phyloP scores from a whole-genome alignment of 2,113 vertebrate species.

The Etheostoma spectabile region DNA sequence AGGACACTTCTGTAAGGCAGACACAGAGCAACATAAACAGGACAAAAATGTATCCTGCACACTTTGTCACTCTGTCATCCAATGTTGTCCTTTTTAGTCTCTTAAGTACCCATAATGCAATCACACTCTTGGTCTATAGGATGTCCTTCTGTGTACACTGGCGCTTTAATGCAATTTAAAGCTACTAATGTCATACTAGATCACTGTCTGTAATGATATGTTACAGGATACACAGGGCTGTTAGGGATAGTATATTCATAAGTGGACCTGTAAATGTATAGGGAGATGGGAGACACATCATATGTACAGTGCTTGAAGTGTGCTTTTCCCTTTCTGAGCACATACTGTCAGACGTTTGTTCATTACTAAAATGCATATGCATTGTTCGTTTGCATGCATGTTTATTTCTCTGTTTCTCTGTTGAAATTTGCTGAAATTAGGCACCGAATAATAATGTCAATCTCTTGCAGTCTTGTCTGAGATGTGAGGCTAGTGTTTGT shows the following conservation, averaged over 20 bases:
- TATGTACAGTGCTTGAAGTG: background rate
- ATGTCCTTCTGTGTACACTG: slow-evolving; percentile 15
- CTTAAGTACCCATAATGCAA: slow-evolving; percentile 26
- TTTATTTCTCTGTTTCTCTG: background rate
- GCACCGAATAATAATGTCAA: background rate
- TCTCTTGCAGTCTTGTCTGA: too few relatives aligned
- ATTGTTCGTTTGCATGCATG: background rate
- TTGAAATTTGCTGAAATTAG: background rate
- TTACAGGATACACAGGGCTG: slow-evolving; percentile 44
- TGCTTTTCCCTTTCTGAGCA: slow-evolving; percentile 3
- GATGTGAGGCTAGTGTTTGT: background rate
- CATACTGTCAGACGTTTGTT: background rate
- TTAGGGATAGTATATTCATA: slow-evolving; percentile 13
- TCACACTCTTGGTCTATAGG: slow-evolving; percentile 25
- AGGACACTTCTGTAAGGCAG: background rate
- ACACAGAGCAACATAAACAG: too few relatives aligned
- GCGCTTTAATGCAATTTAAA: slow-evolving; percentile 49
- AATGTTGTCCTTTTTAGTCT: slow-evolving; percentile 22
- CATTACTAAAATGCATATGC: background rate
- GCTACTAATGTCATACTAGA: slow-evolving; percentile 3
- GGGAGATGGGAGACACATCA: background rate
- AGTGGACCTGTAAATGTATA: slow-evolving; percentile 20
- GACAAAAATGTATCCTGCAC: background rate
- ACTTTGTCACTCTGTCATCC: background rate
- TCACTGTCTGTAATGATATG: slow-evolving; percentile 30